A percentile compares a stretch with the other conserved stretches of the same genome.
Evolutionary conservation across 2,113 vertebrate species (phyloP).

Genomic region (Alosa alosa): DNA sequence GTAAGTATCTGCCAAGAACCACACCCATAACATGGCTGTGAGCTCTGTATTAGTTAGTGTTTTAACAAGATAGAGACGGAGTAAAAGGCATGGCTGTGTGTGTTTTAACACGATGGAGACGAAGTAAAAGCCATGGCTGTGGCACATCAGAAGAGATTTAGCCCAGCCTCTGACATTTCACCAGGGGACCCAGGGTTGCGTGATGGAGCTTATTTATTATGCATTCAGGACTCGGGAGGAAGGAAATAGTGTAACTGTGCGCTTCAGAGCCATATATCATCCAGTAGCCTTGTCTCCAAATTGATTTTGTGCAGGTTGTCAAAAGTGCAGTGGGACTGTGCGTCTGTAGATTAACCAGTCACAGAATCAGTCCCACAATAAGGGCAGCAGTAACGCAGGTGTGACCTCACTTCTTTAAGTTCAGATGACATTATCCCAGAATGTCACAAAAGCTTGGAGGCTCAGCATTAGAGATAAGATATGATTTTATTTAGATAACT

Average conservation of each 20-base stretch:
- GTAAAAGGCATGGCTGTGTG: too few relatives aligned
- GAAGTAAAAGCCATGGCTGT: not conserved
- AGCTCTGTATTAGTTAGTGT: not conserved
- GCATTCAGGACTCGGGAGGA: not conserved
- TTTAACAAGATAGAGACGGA: not conserved
- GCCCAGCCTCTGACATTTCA: not conserved
- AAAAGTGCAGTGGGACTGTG: not conserved
- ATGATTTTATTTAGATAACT: not conserved
- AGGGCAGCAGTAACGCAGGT: not conserved
- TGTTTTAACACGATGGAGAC: not conserved
- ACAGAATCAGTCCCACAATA: not conserved
- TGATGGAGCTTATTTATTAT: not conserved
- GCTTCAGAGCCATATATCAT: not conserved
- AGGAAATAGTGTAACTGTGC: slow-evolving; percentile 8
- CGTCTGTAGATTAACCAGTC: not conserved
- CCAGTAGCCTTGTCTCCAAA: not conserved
- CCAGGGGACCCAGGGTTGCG: not conserved
- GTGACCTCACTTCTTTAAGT: not conserved
- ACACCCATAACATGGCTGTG: too few relatives aligned
- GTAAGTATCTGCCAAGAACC: too few relatives aligned
- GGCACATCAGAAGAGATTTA: not conserved
- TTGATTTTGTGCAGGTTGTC: not conserved
- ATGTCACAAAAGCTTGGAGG: not conserved
- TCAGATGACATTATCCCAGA: not conserved
- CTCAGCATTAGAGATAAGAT: not conserved